These are phyloP conservation scores for Neomorphus geoffroyi DNA, from an alignment of 2,797 vertebrate genomes.

Conservation along the genomic window DNA sequence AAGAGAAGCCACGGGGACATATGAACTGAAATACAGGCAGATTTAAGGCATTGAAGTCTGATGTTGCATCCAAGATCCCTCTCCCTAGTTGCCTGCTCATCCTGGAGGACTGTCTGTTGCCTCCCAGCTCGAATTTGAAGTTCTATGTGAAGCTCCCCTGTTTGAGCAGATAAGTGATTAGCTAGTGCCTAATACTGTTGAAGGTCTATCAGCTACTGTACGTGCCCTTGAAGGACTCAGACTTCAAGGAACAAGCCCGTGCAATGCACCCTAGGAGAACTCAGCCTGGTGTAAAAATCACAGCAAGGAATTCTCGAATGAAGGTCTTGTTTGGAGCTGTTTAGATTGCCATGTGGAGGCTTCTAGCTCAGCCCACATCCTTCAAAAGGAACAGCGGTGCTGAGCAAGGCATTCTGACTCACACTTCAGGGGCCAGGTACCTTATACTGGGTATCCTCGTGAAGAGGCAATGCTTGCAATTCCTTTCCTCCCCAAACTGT, in stretches of 20 bases:
- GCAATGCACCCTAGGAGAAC: fast-evolving
- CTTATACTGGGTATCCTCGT: neutral
- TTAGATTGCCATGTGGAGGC: fast-evolving
- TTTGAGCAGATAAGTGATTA: neutral
- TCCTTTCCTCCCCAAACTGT: neutral
- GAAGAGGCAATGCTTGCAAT: neutral
- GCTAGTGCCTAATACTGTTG: neutral
- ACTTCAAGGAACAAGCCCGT: neutral
- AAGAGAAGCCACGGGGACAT: neutral
- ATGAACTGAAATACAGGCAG: neutral
- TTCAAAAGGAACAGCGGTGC: neutral
- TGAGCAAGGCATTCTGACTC: neutral
- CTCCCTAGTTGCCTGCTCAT: neutral
- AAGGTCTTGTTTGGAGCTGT: neutral
- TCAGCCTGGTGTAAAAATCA: neutral
- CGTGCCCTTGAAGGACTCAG: neutral
- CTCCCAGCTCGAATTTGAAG: neutral
- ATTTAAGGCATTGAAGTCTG: neutral
- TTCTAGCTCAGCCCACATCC: fast-evolving
- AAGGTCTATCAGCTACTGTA: neutral
- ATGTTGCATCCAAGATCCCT: neutral
- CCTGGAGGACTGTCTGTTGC: neutral
- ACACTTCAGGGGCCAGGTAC: neutral
- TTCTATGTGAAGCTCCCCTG: neutral
- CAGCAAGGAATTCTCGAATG: neutral